These are phyloP conservation scores for Iguana delicatissima DNA, from an alignment of 2,797 vertebrate species.

Conservation along the genomic window DNA sequence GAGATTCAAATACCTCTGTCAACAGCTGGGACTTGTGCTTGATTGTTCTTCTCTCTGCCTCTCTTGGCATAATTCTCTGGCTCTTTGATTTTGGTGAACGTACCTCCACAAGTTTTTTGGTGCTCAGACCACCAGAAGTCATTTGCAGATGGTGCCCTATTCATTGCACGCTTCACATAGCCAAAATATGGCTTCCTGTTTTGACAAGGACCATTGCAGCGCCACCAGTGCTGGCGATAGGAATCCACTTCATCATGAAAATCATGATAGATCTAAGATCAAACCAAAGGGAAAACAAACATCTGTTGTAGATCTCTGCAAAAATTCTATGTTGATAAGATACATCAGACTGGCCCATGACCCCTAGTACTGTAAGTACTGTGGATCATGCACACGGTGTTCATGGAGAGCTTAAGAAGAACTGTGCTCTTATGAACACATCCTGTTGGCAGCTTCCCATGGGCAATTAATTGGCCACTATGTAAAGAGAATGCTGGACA, in stretches of 20 bases:
- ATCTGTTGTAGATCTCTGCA: background rate
- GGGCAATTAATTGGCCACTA: too few relatives aligned
- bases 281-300: background rate
- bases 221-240: slow-evolving; percentile 98
- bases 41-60: slow-evolving; percentile 70
- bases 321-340: background rate
- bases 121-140: slow-evolving; percentile 96
- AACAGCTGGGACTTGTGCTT: slow-evolving; percentile 22
- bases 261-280: slow-evolving; percentile 87
- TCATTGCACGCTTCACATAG: slow-evolving; percentile 93
- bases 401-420: background rate
- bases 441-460: too few relatives aligned
- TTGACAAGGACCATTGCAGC: slow-evolving; percentile 91
- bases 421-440: too few relatives aligned
- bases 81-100: slow-evolving; percentile 91
- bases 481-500: too few relatives aligned
- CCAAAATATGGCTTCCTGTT: slow-evolving; percentile 88
- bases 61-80: slow-evolving; percentile 91
- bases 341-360: background rate
- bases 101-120: slow-evolving; percentile 88
- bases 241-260: slow-evolving; percentile 92
- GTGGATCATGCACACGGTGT: background rate
- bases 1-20: slow-evolving; percentile 61
- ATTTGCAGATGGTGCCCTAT: slow-evolving; percentile 90
- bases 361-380: background rate